phyloP scores from a whole-genome alignment of 1,140 invertebrate genomes.

The Drosophila pseudoobscura region DNA sequence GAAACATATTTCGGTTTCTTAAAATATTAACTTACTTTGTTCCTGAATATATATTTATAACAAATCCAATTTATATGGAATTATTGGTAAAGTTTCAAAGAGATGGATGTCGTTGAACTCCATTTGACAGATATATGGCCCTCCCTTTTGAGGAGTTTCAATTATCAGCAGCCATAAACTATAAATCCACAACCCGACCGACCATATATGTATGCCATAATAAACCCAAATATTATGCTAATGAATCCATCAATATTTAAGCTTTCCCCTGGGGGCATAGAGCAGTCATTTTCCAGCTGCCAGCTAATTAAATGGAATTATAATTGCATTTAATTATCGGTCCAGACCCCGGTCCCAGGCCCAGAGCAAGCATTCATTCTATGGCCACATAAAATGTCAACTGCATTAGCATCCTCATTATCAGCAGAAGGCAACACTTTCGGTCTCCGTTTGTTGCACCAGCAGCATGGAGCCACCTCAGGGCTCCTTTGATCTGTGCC shows the following conservation, averaged over 20 bases:
- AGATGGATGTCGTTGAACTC: no score
- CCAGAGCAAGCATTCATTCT: slow-evolving; percentile 26
- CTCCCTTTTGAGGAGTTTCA: slow-evolving; percentile 23
- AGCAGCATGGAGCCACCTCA: slow-evolving; percentile 3
- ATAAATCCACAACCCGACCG: slow-evolving; percentile 30
- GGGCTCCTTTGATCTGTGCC: slow-evolving; percentile 63
- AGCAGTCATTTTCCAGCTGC: slow-evolving; percentile 38
- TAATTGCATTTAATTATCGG: slow-evolving; percentile 69
- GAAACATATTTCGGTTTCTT: no score
- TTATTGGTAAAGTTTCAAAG: no score
- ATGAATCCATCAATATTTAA: slow-evolving; percentile 66
- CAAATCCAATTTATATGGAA: no score
- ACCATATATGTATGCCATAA: slow-evolving; percentile 10
- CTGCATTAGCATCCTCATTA: slow-evolving; percentile 76
- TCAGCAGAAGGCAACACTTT: slow-evolving; percentile 58
- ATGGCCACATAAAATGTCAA: slow-evolving; percentile 72
- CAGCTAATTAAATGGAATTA: slow-evolving; percentile 76
- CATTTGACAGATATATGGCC: slow-evolving; percentile 14
- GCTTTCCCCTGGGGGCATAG: slow-evolving; percentile 33
- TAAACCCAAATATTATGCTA: slow-evolving; percentile 61
- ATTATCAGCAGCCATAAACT: slow-evolving; percentile 23
- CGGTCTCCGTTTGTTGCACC: slow-evolving; percentile 14
- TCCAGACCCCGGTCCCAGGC: slow-evolving; percentile 20
- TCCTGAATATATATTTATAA: no score
- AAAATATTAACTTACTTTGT: no score